phyloP scores from a whole-genome alignment of 2,797 vertebrate species.

The Loriculus beryllinus region DNA sequence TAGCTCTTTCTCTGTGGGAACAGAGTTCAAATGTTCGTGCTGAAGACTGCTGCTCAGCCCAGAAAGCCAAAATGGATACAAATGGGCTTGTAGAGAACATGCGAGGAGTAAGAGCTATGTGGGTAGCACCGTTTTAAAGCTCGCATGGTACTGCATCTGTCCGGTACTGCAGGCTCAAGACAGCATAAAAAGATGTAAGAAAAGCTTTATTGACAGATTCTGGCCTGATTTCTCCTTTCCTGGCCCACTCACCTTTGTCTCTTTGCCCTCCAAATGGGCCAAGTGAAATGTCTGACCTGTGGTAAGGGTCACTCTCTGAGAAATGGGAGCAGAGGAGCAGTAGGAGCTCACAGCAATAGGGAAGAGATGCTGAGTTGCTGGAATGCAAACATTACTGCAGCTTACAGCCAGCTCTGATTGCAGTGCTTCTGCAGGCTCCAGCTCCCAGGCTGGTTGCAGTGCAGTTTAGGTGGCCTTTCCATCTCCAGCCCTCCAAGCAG shows the following conservation, averaged over 20 bases:
- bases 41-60: too few species aligned
- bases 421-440: background rate
- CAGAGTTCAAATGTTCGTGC: too few species aligned
- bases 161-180: background rate
- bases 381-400: background rate
- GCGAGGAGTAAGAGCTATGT: too few species aligned
- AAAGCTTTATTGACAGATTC: background rate
- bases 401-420: rapidly evolving
- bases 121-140: too few species aligned
- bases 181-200: background rate
- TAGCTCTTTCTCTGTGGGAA: too few species aligned
- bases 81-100: too few species aligned
- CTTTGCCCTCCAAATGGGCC: background rate
- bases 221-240: background rate
- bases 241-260: background rate
- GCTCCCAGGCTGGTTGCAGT: rapidly evolving
- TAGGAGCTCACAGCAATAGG: background rate
- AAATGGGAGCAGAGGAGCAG: background rate
- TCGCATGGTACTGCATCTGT: background rate
- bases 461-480: background rate
- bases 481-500: background rate
- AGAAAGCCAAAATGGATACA: too few species aligned
- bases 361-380: background rate
- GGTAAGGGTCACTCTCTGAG: too few species aligned
- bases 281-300: background rate